phyloP scores from a whole-genome alignment of 2,797 vertebrate species.

The Emys orbicularis region DNA sequence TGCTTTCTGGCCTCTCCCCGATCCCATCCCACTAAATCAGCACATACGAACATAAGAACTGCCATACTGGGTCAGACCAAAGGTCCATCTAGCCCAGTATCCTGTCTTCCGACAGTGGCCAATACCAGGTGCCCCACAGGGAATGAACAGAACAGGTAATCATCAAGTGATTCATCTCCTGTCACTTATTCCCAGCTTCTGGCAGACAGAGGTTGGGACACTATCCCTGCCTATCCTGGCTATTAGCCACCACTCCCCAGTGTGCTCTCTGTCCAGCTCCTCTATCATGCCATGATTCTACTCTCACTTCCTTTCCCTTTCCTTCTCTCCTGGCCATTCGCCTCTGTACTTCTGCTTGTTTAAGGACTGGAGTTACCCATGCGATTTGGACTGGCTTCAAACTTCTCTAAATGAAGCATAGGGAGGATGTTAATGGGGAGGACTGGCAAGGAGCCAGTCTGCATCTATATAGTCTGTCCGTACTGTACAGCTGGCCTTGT shows the following conservation, averaged over 20 bases:
- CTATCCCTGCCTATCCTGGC: no score
- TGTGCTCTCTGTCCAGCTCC: neutral
- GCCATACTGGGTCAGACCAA: no score
- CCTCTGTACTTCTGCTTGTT: neutral
- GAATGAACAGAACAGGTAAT: no score
- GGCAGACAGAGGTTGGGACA: no score
- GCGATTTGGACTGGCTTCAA: conserved; percentile 65
- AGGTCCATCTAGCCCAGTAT: no score
- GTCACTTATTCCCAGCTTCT: no score
- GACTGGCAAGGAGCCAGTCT: conserved; percentile 55
- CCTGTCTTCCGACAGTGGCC: no score
- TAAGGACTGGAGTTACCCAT: neutral
- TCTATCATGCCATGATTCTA: neutral
- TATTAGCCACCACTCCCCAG: neutral
- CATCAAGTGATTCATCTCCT: no score
- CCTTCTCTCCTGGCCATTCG: conserved; percentile 4
- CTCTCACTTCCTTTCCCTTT: conserved; percentile 34
- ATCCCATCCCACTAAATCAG: neutral
- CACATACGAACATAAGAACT: neutral
- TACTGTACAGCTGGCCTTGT: conserved; percentile 59
- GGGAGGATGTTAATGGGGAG: conserved; percentile 67
- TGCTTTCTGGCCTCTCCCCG: neutral
- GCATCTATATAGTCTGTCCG: conserved; percentile 36
- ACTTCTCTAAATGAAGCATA: conserved; percentile 62
- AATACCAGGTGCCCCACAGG: no score